Conservation (phyloP, 2,888 invertebrate species). For the Latrodectus hesperus region DNA sequence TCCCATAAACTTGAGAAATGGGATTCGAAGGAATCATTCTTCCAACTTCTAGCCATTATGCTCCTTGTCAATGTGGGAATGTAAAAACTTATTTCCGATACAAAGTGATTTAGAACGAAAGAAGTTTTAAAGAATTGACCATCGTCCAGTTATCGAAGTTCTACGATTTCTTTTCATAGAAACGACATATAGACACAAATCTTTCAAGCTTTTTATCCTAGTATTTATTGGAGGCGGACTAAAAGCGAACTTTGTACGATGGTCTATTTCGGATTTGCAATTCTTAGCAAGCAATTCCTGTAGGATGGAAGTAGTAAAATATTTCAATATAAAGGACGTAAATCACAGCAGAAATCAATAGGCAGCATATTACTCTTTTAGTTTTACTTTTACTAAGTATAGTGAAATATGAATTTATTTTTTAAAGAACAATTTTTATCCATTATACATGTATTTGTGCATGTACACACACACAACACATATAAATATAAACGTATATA, state of each 20-base stretch:
- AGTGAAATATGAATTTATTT: neutral
- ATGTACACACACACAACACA: no score
- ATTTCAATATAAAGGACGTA: neutral
- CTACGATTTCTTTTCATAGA: neutral
- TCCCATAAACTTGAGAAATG: no score
- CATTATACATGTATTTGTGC: no score
- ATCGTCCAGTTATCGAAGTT: neutral
- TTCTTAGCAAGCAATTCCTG: neutral
- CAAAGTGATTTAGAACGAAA: neutral
- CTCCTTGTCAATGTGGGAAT: neutral
- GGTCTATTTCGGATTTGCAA: neutral
- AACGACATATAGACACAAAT: neutral
- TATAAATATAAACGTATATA: no score
- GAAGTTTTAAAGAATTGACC: neutral
- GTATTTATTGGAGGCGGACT: neutral
- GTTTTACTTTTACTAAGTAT: neutral
- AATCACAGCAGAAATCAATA: neutral
- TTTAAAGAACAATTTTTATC: neutral
- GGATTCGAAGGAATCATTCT: no score
- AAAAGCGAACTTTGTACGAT: neutral
- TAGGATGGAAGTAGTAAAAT: neutral
- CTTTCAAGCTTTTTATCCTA: neutral
- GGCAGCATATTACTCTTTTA: neutral
- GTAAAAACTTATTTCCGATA: neutral
- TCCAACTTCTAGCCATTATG: neutral